Base-by-base conservation (phyloP, 2,797 vertebrate genomes). In the Tarsius wallacei region DNA sequence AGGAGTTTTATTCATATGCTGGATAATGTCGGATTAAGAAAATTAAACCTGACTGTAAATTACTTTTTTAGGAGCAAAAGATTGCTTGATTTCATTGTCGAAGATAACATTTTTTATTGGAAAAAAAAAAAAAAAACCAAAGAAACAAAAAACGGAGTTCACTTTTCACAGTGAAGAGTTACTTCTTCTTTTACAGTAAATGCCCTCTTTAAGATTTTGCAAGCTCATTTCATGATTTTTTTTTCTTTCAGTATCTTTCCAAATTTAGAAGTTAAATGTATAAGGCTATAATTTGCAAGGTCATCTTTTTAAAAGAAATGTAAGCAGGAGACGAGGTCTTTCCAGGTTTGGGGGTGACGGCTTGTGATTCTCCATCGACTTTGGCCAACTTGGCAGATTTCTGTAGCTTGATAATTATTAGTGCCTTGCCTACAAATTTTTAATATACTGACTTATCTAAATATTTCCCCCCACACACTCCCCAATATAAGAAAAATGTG, bases 191-290 rank as follows among this genome's bases (percentile, higher is more conserved):
- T 94, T 78, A 87, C 49, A 73, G 68, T 89, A 91, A 94, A 93
- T 85, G 61, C 22, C 36, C 93, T 90, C 91, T 68, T 84, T 91
- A 78, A 95, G 94, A 90, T 94, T 93, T 97, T 94, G 86, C 91
- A 97, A 96, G 83, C 78, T 97, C 66, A 85, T 87, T 93, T 93
- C 28, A 55, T 76, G 61, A 71, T 42, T 90, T 68, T 83, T 61
- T 68, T 22, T 19, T 59, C 57, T 77, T 97, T 97, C 73, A 55
- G 71, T 95, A 78, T 81, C 83, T 96, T 96, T 95, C 95, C n/a
- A 97, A 96, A 97, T 96, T 92, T 96, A 97, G 94, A 97, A 96
- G 91, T 96, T 91, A 78, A 80, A 73, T 96, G 93, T 94, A 93
- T 95, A 95, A 93, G 42, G 8, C 66, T 96, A 2, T 94, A 87